Evolutionary conservation across 2,888 invertebrate genomes (phyloP).

Genomic region (Disparrhopalites patrizii): DNA sequence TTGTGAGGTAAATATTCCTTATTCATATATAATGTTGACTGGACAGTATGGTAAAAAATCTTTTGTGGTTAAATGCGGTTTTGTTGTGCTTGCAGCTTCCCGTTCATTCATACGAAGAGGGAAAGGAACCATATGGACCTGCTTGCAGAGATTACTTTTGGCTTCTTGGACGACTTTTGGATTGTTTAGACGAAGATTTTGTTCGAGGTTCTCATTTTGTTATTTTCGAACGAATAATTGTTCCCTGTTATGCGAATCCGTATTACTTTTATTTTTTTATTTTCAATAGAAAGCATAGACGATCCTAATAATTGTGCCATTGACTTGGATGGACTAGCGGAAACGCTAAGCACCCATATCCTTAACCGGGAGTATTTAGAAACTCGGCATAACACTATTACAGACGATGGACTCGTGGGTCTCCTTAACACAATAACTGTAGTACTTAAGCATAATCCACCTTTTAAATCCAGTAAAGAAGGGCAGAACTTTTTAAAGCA

Average conservation of each 20-base stretch:
- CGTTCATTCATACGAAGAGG: conserved; percentile 58
- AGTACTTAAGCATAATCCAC: conserved; percentile 79
- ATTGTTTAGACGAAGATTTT: conserved; percentile 74
- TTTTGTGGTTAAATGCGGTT: too few relatives aligned
- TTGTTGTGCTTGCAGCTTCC: conserved; percentile 16
- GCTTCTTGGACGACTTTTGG: conserved; percentile 82
- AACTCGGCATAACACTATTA: conserved; percentile 71
- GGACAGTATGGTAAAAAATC: too few relatives aligned
- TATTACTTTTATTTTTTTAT: neutral
- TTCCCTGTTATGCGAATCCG: neutral
- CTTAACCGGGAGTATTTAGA: conserved; percentile 76
- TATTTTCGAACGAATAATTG: neutral
- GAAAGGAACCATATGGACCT: conserved; percentile 91
- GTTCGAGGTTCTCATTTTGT: conserved; percentile 63
- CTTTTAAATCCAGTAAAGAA: conserved; percentile 74
- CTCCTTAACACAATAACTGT: conserved; percentile 81
- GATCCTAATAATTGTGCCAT: conserved; percentile 59
- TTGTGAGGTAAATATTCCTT: conserved; percentile 53
- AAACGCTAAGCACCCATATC: conserved; percentile 68
- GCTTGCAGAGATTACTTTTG: conserved; percentile 93
- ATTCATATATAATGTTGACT: too few relatives aligned
- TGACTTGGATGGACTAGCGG: conserved; percentile 66
- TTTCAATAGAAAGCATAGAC: conserved; percentile 56
- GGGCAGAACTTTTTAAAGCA: conserved; percentile 66
- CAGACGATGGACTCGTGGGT: conserved; percentile 88